Evolutionary conservation across 1,140 invertebrate genomes (phyloP).

Genomic region (Daktulosphaira vitifoliae): DNA sequence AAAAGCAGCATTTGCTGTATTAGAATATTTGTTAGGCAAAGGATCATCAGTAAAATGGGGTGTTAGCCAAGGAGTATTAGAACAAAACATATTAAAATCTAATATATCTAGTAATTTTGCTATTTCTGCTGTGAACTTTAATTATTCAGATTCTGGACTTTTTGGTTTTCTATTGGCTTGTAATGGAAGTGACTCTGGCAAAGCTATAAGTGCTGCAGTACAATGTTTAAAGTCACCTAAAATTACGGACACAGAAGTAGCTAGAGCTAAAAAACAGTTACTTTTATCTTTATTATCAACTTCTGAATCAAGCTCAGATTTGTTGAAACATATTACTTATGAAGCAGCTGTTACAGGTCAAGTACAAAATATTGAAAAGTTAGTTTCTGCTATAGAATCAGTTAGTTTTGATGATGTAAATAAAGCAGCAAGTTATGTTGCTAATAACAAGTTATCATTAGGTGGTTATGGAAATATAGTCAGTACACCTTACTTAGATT

Average conservation of each 20-base stretch:
- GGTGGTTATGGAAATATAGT: slow-evolving; percentile 67
- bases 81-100: slow-evolving; percentile 49
- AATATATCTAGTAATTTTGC: slow-evolving; percentile 48
- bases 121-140: slow-evolving; percentile 60
- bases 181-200: slow-evolving; percentile 4
- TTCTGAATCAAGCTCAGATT: neutral
- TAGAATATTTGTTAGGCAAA: slow-evolving; percentile 60
- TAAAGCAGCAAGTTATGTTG: slow-evolving; percentile 60
- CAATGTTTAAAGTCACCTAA: neutral
- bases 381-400: slow-evolving; percentile 1
- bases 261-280: slow-evolving; percentile 17
- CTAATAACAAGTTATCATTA: slow-evolving; percentile 62
- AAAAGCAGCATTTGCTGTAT: slow-evolving; percentile 58
- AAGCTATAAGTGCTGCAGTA: neutral
- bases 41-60: slow-evolving; percentile 66
- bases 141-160: slow-evolving; percentile 74
- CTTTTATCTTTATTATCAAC: neutral
- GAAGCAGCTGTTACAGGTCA: slow-evolving; percentile 8
- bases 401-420: slow-evolving; percentile 19
- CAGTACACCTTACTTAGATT: slow-evolving; percentile 66
- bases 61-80: slow-evolving; percentile 48
- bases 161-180: slow-evolving; percentile 67
- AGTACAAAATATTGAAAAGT: slow-evolving; percentile 13
- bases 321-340: slow-evolving; percentile 3
- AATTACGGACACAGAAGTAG: slow-evolving; percentile 1